Evolutionary conservation across 2,113 vertebrate species (phyloP).

Genomic region (Nestor notabilis): DNA sequence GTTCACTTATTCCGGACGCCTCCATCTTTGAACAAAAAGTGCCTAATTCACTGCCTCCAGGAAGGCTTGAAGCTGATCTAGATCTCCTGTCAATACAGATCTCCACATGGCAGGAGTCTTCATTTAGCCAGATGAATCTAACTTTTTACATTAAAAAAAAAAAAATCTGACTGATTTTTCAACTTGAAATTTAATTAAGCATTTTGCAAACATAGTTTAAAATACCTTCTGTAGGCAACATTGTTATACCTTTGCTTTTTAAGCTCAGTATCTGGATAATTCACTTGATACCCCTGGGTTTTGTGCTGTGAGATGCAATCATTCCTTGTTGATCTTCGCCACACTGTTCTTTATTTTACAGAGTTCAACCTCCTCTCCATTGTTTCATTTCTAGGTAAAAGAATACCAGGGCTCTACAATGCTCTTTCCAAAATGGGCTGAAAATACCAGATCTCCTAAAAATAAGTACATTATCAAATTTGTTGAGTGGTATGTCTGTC

Average conservation of each 20-base stretch:
- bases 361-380: background rate
- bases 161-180: background rate
- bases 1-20: background rate
- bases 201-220: background rate
- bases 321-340: background rate
- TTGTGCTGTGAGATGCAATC: background rate
- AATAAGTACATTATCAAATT: background rate
- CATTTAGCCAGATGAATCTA: background rate
- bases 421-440: background rate
- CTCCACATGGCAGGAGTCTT: background rate
- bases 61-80: background rate
- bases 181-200: background rate
- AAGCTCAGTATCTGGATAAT: background rate
- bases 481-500: background rate
- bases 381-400: background rate
- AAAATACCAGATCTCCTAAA: background rate
- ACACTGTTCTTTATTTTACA: background rate
- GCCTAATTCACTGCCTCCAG: background rate
- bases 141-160: background rate
- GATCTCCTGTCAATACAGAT: background rate
- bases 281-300: background rate
- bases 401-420: background rate
- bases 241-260: background rate
- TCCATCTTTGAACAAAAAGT: background rate
- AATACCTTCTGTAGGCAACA: background rate